phyloP scores from a whole-genome alignment of 2,113 vertebrate genomes.

The Isurus oxyrinchus region DNA sequence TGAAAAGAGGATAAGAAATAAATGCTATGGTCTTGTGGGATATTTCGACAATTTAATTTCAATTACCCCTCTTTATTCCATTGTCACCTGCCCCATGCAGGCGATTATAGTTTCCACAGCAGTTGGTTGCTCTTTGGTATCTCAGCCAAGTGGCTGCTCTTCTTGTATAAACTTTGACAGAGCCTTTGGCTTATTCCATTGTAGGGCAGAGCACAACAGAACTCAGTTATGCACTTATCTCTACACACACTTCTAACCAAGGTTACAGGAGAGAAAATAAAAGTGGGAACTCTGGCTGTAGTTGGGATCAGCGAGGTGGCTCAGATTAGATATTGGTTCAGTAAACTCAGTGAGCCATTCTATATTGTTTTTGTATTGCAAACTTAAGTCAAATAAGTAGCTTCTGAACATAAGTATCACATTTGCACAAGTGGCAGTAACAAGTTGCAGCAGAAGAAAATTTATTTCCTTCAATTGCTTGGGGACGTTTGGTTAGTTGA shows the following conservation, averaged over 20 bases:
- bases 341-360: background rate
- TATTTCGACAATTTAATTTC: background rate
- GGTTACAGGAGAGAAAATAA: background rate
- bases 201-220: too few species aligned
- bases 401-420: background rate
- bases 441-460: background rate
- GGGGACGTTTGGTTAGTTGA: too few species aligned
- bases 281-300: background rate
- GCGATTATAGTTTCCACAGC: background rate
- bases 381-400: background rate
- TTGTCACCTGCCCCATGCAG: background rate
- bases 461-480: too few species aligned
- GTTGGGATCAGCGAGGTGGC: background rate
- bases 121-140: background rate
- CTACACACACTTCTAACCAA: background rate
- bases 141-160: background rate
- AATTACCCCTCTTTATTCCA: background rate
- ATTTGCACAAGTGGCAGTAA: background rate
- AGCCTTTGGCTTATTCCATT: background rate
- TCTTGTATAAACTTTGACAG: background rate
- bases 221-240: background rate
- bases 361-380: background rate
- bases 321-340: background rate
- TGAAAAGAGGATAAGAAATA: background rate
- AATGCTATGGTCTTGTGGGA: background rate